Conservation (phyloP, 2,797 vertebrate genomes). For the Enteromius paludinosus region DNA sequence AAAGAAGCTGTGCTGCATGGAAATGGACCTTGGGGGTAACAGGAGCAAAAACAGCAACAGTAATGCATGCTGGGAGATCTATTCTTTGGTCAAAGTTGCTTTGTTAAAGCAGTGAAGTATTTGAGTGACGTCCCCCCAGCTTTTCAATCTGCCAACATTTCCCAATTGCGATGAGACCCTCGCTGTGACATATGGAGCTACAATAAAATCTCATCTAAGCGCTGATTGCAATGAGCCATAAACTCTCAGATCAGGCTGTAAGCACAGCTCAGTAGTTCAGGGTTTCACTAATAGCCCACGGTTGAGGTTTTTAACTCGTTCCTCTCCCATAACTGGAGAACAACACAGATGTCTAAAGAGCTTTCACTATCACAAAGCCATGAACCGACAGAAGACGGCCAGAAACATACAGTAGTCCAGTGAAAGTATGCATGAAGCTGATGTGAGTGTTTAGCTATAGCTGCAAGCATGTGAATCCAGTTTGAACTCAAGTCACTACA, state of each 20-base stretch:
- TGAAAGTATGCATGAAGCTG: not conserved
- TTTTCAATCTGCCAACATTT: constrained; percentile 65
- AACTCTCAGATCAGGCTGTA: constrained; percentile 63
- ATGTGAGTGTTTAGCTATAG: not conserved
- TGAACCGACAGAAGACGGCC: constrained; percentile 14
- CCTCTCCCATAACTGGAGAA: constrained; percentile 11
- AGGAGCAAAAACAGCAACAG: constrained; percentile 40
- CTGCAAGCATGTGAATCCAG: not conserved
- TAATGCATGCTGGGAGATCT: constrained; percentile 51
- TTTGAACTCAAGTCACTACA: not conserved
- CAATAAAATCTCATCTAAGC: constrained; percentile 65
- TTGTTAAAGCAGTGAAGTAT: constrained; percentile 46
- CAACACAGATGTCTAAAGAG: constrained; percentile 8
- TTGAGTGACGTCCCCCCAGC: constrained; percentile 63
- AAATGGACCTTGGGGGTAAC: constrained; percentile 52
- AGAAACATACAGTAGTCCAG: not conserved
- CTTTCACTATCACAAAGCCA: constrained; percentile 4
- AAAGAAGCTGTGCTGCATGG: constrained; percentile 52
- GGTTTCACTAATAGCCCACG: constrained; percentile 19
- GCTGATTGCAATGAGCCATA: constrained; percentile 63
- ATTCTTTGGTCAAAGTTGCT: constrained; percentile 25
- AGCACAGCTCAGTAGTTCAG: constrained; percentile 50
- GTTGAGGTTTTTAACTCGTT: constrained; percentile 41
- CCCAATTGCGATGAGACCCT: constrained; percentile 49
- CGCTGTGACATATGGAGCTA: constrained; percentile 62